phyloP scores from a whole-genome alignment of 2,113 vertebrate genomes.

The Anolis carolinensis region DNA sequence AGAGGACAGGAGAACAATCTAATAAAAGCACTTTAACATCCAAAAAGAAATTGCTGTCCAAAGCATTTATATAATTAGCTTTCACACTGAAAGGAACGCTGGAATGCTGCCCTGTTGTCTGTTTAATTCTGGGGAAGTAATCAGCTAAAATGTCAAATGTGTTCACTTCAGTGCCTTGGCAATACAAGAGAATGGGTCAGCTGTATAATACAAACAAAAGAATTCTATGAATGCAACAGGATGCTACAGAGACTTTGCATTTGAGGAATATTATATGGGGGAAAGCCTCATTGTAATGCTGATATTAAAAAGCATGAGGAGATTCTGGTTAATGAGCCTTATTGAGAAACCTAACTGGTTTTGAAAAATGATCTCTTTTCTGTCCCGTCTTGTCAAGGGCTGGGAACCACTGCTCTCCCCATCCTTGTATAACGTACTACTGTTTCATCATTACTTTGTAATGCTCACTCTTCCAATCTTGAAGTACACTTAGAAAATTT shows the following conservation, averaged over 20 bases:
- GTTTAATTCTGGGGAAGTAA: slow-evolving; percentile 65
- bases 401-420: neutral
- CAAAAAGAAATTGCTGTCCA: slow-evolving; percentile 75
- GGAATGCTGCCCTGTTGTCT: slow-evolving; percentile 69
- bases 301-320: slow-evolving; percentile 43
- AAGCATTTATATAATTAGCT: slow-evolving; percentile 81
- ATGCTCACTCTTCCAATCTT: neutral
- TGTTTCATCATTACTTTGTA: neutral
- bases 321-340: neutral
- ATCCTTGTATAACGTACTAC: neutral
- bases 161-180: slow-evolving; percentile 59
- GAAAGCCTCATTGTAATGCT: slow-evolving; percentile 38
- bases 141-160: slow-evolving; percentile 62
- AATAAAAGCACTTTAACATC: slow-evolving; percentile 77
- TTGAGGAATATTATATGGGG: slow-evolving; percentile 52
- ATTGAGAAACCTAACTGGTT: neutral
- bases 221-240: slow-evolving; percentile 56
- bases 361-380: neutral
- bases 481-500: neutral
- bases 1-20: slow-evolving; percentile 77
- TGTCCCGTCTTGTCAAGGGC: neutral
- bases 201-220: slow-evolving; percentile 55
- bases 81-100: slow-evolving; percentile 70
- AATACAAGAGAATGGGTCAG: slow-evolving; percentile 55
- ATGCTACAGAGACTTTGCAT: slow-evolving; percentile 37